Base-by-base conservation (phyloP, 1,140 invertebrate genomes). In the Procambarus clarkii region DNA sequence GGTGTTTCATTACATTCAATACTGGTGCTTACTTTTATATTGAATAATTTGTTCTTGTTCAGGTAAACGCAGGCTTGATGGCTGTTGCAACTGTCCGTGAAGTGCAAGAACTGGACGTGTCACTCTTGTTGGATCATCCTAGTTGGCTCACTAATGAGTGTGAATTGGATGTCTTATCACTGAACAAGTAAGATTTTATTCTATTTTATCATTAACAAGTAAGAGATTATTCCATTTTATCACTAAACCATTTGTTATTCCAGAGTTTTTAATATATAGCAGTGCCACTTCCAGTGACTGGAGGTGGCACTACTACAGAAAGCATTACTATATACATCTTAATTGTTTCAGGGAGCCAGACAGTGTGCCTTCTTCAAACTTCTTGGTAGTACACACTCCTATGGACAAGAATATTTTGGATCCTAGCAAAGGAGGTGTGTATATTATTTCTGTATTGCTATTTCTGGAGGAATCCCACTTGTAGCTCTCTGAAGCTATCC, bases 81-180 rank as follows among this genome's bases (percentile, higher is more conserved):
- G 97, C 98, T 8, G 95, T 99, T 92, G 97, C 98, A 18, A 99
- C 98, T 91, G 98, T 98, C 1, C 96, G 98, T 89, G 99, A 99
- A 95, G 96, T 99, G 18, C 98, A 99, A 95, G 99, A 99, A 95
- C 97, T 99, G 95, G 98, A 99, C 95, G 98, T 99, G 92, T 97
- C 98, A 0, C 94, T 98, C 50, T 95, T 99, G 50, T 94, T 97
- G 3, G 97, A 98, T 94, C 96, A 98, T 54, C 98, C 98, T 46
- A 96, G 96, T 71, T 99, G 98, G 89, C 93, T 95, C 15, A 98
- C 98, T 94, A 98, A 99, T 95, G 98, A 99, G 95, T 98, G 98
- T 94, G 98, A 99, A 95, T 97, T 98, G 94, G 99, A 99, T 95
- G 97, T 99, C 92, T 96, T 99, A 93, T 97, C 97, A 71, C 94